Percentiles rank a stretch among this genome's conserved stretches.
These are phyloP conservation scores for Antheraea pernyi DNA, from an alignment of 1,140 invertebrate genomes.

Conservation along the genomic window DNA sequence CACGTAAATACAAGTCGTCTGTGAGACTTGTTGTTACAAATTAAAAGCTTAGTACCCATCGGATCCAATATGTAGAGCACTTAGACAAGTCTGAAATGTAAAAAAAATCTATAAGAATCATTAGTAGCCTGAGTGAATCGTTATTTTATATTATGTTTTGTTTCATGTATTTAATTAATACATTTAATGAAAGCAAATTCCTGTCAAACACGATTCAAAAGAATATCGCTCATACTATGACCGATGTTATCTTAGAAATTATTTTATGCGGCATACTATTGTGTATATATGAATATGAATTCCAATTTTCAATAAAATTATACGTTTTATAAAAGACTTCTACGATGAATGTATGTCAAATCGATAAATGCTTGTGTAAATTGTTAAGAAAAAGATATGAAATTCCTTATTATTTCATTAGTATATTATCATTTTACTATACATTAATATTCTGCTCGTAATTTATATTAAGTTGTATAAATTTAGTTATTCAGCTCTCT, in stretches of 20 bases:
- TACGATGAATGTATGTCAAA: neutral
- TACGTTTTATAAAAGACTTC: neutral
- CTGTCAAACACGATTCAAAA: neutral
- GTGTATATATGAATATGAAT: conserved; percentile 2
- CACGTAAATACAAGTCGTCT: too few relatives aligned
- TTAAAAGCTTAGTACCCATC: neutral
- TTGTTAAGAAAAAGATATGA: conserved; percentile 32
- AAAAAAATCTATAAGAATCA: neutral
- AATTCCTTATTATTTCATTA: conserved; percentile 56
- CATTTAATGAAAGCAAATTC: neutral
- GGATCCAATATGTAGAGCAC: neutral
- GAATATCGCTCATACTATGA: neutral
- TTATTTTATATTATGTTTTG: neutral
- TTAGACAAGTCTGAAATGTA: too few relatives aligned
- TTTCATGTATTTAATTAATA: neutral
- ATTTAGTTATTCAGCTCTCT: conserved; percentile 68
- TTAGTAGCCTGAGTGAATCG: neutral
- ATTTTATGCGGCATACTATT: neutral
- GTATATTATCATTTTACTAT: conserved; percentile 44
- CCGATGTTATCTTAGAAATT: neutral
- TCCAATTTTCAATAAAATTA: neutral
- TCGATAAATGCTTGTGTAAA: neutral
- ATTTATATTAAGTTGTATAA: conserved; percentile 68
- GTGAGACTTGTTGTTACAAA: too few relatives aligned
- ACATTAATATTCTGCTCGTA: conserved; percentile 43